Conservation (phyloP, 2,797 vertebrate genomes). For the Melopsittacus undulatus region DNA sequence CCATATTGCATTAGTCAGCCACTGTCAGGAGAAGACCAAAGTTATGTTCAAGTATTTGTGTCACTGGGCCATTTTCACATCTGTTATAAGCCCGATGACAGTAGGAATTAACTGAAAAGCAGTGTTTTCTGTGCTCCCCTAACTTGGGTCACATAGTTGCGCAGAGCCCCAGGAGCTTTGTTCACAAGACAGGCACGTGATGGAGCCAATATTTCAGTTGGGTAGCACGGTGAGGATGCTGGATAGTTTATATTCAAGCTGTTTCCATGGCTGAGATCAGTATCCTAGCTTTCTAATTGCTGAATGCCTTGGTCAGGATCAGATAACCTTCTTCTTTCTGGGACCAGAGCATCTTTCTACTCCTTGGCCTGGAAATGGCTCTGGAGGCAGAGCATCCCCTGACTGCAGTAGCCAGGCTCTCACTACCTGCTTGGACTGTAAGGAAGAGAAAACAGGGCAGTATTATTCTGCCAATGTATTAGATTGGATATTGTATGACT, state of each 20-base stretch:
- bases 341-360: not conserved
- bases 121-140: not conserved
- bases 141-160: not conserved
- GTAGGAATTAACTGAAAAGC: not conserved
- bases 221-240: accelerated
- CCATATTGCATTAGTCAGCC: not conserved
- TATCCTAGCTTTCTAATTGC: not conserved
- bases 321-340: not conserved
- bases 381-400: not conserved
- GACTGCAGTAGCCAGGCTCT: not conserved
- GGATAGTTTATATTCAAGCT: not conserved
- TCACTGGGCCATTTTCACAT: not conserved
- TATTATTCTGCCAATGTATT: not conserved
- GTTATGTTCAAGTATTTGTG: not conserved
- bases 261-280: not conserved
- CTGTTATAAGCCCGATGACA: not conserved
- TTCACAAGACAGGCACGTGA: not conserved
- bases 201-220: not conserved
- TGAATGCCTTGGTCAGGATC: not conserved
- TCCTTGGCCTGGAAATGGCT: not conserved
- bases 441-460: not conserved
- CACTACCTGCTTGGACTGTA: not conserved
- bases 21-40: not conserved
- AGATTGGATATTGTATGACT: not conserved
- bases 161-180: not conserved